phyloP scores from a whole-genome alignment of 1,140 invertebrate species.

The Trypoxylus dichotomus region DNA sequence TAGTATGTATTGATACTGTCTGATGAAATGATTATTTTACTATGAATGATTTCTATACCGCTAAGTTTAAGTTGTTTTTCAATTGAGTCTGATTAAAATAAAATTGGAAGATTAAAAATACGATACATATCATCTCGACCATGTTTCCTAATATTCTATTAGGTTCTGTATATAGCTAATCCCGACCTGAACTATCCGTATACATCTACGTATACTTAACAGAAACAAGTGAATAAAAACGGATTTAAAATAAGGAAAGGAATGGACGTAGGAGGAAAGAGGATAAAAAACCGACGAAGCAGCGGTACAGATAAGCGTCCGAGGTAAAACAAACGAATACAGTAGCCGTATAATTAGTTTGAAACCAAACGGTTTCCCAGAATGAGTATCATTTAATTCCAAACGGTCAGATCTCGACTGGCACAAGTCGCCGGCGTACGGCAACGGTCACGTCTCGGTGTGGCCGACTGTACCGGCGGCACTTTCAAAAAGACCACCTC shows the following conservation, averaged over 20 bases:
- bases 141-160: too few relatives aligned
- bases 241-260: neutral
- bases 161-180: too few relatives aligned
- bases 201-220: too few relatives aligned
- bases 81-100: too few relatives aligned
- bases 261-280: neutral
- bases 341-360: slow-evolving; percentile 30
- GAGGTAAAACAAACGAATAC: slow-evolving; percentile 11
- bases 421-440: neutral
- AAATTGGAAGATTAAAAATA: too few relatives aligned
- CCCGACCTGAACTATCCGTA: too few relatives aligned
- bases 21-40: too few relatives aligned
- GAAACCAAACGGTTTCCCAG: slow-evolving; percentile 28
- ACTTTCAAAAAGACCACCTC: slow-evolving; percentile 30
- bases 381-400: slow-evolving; percentile 25
- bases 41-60: too few relatives aligned
- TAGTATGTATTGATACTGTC: too few relatives aligned
- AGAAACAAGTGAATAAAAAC: slow-evolving; percentile 14
- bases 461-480: neutral
- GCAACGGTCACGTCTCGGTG: neutral
- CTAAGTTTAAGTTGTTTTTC: too few relatives aligned
- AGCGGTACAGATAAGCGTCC: neutral
- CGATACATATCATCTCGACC: too few relatives aligned
- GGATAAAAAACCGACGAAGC: neutral
- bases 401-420: slow-evolving; percentile 11